Evolutionary conservation across 2,113 vertebrate species (phyloP), one percentile per base, ranked within the genome.

Genomic region (Menidia beryllina): DNA sequence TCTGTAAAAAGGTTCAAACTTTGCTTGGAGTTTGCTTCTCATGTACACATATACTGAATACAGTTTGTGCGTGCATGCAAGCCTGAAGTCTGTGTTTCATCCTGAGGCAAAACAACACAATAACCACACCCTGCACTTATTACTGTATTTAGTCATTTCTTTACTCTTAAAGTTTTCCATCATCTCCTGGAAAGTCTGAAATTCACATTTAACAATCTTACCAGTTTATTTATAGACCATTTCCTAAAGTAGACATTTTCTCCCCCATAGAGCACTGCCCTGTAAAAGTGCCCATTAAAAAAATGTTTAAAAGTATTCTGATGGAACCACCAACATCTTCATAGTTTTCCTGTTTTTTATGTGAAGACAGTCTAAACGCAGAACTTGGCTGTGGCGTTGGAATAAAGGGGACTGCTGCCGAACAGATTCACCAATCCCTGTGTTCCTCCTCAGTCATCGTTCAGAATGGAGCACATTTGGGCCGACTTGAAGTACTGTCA

Each of bases 311-410:
- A 55, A 61, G 41, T 65, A 3, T 19, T 58, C 47, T 47, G 17
- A 54, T 20, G n/a, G 60, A 82, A 52, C 70, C 53, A 76, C 30
- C 54, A 74, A 64, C 72, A 43, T 58, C 47, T 47, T 69, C 60
- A 51, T 51, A 59, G 43, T 48, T 47, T 72, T 51, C 77, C 81
- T 45, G 61, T 71, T 71, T 77, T 81, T 75, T 14, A 45, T 45
- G 19, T 19, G 41, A 45, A 17, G 41, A 45, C 17, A 19, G 41
- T 45, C 30, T 24, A 57, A 20, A 10, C 38, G 53, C 36, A 54
- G 49, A 57, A 71, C 39, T 64, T 53, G 49, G 3, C 41, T 19
- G 41, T 45, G 17, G 51, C 15, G 27, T 64, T 14, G 34, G 50
- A 25, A 54, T 27, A 54, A 50, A 79, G 50, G 27, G 11, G 39